phyloP scores from a whole-genome alignment of 2,797 vertebrate genomes.

The Sparidentex hasta region DNA sequence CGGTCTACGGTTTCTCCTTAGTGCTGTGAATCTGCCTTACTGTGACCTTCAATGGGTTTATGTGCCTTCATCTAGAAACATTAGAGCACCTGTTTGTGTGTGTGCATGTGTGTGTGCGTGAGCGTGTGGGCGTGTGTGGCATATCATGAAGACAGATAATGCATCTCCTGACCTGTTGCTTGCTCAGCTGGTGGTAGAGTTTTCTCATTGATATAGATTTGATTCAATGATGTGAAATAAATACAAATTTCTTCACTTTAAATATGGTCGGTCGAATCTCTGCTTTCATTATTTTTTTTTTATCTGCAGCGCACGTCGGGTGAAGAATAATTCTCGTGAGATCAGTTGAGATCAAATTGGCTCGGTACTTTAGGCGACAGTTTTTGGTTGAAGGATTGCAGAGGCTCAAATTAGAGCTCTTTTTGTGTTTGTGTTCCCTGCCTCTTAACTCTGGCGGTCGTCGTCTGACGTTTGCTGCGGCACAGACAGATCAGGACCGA shows the following conservation, averaged over 20 bases:
- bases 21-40: constrained; percentile 89
- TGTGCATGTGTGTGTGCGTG: constrained; percentile 27
- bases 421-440: not conserved
- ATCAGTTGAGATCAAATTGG: constrained; percentile 6
- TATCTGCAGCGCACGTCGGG: not conserved
- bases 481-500: constrained; percentile 10
- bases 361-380: not conserved
- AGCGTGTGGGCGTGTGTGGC: constrained; percentile 40
- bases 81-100: constrained; percentile 76
- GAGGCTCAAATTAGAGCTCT: not conserved
- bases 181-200: constrained; percentile 73
- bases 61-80: constrained; percentile 89
- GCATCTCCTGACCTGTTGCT: constrained; percentile 77
- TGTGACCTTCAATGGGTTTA: constrained; percentile 87
- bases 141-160: constrained; percentile 72
- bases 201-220: constrained; percentile 76
- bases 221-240: constrained; percentile 84
- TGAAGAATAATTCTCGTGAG: not conserved
- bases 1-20: constrained; percentile 76
- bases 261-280: constrained; percentile 16
- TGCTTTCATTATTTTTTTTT: constrained; percentile 20
- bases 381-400: not conserved
- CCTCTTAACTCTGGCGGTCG: not conserved
- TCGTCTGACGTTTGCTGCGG: constrained; percentile 17
- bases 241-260: constrained; percentile 76